These are phyloP conservation scores for Aix galericulata DNA, from an alignment of 2,113 vertebrate species.

Conservation along the genomic window DNA sequence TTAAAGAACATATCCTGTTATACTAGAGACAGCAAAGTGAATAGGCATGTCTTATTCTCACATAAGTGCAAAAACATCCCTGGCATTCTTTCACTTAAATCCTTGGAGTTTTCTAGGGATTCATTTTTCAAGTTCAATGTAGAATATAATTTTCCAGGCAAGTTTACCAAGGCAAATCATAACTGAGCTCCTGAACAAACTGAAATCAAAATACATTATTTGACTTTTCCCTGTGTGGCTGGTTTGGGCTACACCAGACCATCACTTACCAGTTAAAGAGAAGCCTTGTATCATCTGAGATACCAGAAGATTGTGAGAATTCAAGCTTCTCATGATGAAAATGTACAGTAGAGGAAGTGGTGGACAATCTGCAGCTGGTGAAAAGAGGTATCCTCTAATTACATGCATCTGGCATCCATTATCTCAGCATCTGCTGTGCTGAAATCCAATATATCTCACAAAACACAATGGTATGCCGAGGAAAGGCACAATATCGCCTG, in stretches of 20 bases:
- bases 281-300: not conserved
- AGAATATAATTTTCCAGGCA: not conserved
- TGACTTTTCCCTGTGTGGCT: not conserved
- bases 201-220: not conserved
- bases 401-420: constrained; percentile 31
- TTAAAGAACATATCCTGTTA: not conserved
- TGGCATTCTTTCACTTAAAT: not conserved
- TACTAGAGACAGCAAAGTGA: not conserved
- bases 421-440: not conserved
- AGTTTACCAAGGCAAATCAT: not conserved
- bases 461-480: not conserved
- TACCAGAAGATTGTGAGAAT: not conserved
- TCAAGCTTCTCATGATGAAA: not conserved
- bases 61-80: constrained; percentile 41
- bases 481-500: not conserved
- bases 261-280: not conserved
- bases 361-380: constrained; percentile 35
- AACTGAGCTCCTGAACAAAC: not conserved
- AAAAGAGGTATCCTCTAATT: not conserved
- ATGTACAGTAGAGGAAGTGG: not conserved
- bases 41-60: constrained; percentile 31
- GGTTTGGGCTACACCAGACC: not conserved
- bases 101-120: not conserved
- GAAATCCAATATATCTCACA: not conserved
- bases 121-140: not conserved